Percentiles rank a stretch among this genome's conserved stretches.
phyloP scores from a whole-genome alignment of 2,888 invertebrate genomes.

The Pterostichus madidus region DNA sequence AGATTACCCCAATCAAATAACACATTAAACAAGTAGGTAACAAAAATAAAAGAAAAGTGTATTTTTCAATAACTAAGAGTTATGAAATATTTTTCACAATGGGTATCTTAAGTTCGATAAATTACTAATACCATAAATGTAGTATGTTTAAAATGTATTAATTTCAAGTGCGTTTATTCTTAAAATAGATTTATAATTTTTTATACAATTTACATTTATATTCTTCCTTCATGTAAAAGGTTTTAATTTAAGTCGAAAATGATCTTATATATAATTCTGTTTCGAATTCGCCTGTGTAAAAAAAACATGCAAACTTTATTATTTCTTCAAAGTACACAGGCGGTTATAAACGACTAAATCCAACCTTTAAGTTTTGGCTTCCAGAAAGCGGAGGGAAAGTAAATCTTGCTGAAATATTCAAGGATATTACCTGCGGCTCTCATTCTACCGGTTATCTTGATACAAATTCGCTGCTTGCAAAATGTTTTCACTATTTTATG shows the following conservation, averaged over 20 bases:
- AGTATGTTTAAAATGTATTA: too few species aligned
- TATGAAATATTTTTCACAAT: too few species aligned
- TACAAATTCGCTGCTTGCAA: background rate
- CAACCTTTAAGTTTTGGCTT: conserved; percentile 29
- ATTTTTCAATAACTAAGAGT: too few species aligned
- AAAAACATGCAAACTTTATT: conserved; percentile 30
- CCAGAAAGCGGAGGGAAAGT: background rate
- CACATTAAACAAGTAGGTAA: too few species aligned
- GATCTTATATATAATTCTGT: background rate
- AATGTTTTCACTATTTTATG: too few species aligned
- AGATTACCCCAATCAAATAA: too few species aligned
- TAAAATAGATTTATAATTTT: too few species aligned
- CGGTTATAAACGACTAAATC: background rate
- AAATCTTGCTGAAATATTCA: conserved; percentile 46
- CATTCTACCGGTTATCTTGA: conserved; percentile 13
- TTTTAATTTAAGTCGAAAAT: background rate
- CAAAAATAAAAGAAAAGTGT: too few species aligned
- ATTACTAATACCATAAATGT: too few species aligned
- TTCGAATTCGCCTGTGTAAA: background rate
- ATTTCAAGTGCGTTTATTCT: too few species aligned
- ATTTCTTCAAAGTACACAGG: conserved; percentile 15
- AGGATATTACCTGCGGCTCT: conserved; percentile 6
- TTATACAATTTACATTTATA: background rate
- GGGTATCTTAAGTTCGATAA: too few species aligned
- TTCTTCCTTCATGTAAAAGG: background rate